Evolutionary conservation across 2,113 vertebrate genomes (phyloP).

Genomic region (Coptodon rendalli): DNA sequence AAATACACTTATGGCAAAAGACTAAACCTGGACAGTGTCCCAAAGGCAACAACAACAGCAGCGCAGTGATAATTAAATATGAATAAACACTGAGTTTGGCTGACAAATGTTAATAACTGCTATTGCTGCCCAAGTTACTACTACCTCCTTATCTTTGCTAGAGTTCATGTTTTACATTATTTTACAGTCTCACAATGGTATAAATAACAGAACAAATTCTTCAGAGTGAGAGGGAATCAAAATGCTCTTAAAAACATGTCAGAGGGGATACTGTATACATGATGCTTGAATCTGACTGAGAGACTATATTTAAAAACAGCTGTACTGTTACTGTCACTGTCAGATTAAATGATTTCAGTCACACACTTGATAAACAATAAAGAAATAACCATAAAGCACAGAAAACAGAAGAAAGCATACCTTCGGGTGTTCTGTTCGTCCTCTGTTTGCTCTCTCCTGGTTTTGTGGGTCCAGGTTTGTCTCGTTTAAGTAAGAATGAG

Average conservation of each 20-base stretch:
- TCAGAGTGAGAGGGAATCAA: not conserved
- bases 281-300: not conserved
- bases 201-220: not conserved
- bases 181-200: not conserved
- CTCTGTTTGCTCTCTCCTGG: constrained; percentile 9
- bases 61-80: constrained; percentile 18
- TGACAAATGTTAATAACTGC: not conserved
- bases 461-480: constrained; percentile 50
- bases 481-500: constrained; percentile 12
- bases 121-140: not conserved
- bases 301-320: not conserved
- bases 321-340: not conserved
- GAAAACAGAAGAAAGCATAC: constrained; percentile 9
- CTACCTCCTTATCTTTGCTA: not conserved
- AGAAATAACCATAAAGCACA: not conserved
- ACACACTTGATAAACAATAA: not conserved
- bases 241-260: not conserved
- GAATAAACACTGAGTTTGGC: not conserved
- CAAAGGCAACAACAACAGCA: not conserved
- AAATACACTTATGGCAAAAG: not conserved
- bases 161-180: not conserved
- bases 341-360: not conserved
- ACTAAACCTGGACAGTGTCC: not conserved
- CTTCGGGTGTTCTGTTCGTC: constrained; percentile 41
- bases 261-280: not conserved